phyloP scores from a whole-genome alignment of 2,888 invertebrate genomes.

The Autographa gamma region DNA sequence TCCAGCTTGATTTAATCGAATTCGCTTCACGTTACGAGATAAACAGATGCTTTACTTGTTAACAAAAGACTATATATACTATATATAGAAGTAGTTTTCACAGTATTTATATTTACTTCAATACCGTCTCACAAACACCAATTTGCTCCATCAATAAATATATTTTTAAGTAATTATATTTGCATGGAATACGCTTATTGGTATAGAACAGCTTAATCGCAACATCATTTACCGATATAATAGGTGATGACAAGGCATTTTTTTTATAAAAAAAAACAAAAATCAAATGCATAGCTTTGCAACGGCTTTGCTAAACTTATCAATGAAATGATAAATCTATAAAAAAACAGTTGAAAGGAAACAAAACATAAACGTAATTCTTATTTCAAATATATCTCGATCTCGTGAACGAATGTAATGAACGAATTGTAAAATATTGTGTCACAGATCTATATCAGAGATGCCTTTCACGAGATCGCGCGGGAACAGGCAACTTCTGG shows the following conservation, averaged over 20 bases:
- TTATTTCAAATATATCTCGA: slow-evolving; percentile 23
- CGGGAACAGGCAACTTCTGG: slow-evolving; percentile 66
- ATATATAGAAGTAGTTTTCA: too few relatives aligned
- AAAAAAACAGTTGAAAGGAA: not conserved
- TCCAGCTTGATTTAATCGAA: not conserved
- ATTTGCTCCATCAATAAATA: too few relatives aligned
- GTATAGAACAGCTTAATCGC: too few relatives aligned
- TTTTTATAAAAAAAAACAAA: too few relatives aligned
- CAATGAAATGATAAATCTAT: not conserved
- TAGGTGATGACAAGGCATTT: too few relatives aligned
- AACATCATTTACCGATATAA: too few relatives aligned
- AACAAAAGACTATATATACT: not conserved
- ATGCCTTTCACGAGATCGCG: slow-evolving; percentile 73
- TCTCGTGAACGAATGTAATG: slow-evolving; percentile 21
- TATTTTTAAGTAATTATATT: too few relatives aligned
- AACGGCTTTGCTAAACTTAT: too few relatives aligned
- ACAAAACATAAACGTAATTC: not conserved
- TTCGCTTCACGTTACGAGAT: not conserved
- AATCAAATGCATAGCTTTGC: too few relatives aligned
- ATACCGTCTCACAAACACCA: too few relatives aligned
- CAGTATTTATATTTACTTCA: too few relatives aligned
- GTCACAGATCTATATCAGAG: slow-evolving; percentile 53
- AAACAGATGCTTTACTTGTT: not conserved
- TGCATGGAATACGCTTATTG: too few relatives aligned
- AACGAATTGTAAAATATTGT: slow-evolving; percentile 57